These are phyloP conservation scores for Piliocolobus tephrosceles DNA, from an alignment of 2,113 vertebrate species.

Conservation along the genomic window DNA sequence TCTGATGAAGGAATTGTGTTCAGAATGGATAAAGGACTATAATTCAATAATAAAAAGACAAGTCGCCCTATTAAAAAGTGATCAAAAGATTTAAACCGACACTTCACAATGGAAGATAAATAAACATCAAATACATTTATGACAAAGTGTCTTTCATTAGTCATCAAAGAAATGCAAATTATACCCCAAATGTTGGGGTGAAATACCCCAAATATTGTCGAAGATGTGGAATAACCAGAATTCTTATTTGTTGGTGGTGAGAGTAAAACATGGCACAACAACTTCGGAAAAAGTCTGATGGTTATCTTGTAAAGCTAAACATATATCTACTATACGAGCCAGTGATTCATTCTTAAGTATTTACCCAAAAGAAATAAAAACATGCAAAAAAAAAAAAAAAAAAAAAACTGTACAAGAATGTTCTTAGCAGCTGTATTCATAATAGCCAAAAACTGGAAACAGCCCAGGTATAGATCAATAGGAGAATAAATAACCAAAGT, in stretches of 20 bases:
- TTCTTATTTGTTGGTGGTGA: not conserved
- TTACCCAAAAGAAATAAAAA: slow-evolving; percentile 36
- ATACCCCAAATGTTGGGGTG: not conserved
- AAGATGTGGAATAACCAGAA: not conserved
- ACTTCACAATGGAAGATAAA: slow-evolving; percentile 5
- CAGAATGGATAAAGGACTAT: not conserved
- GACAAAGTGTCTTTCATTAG: not conserved
- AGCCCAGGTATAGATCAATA: not conserved
- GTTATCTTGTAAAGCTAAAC: slow-evolving; percentile 12
- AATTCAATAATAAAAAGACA: not conserved
- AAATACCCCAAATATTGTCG: not conserved
- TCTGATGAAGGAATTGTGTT: not conserved
- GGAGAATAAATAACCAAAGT: not conserved
- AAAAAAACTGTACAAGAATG: not conserved
- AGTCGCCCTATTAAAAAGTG: not conserved
- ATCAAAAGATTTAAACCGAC: slow-evolving; percentile 8
- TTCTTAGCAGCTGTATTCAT: not conserved
- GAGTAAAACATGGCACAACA: not conserved
- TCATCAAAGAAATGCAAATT: slow-evolving; percentile 45
- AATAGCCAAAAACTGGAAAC: not conserved
- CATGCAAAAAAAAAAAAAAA: not conserved
- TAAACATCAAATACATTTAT: not conserved
- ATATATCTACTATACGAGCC: not conserved
- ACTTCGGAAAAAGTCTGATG: not conserved
- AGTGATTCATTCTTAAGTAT: not conserved